Percentiles rank a stretch among this genome's conserved stretches.
These are phyloP conservation scores for Cranoglanis bouderius DNA, from an alignment of 2,113 vertebrate genomes.

Conservation along the genomic window DNA sequence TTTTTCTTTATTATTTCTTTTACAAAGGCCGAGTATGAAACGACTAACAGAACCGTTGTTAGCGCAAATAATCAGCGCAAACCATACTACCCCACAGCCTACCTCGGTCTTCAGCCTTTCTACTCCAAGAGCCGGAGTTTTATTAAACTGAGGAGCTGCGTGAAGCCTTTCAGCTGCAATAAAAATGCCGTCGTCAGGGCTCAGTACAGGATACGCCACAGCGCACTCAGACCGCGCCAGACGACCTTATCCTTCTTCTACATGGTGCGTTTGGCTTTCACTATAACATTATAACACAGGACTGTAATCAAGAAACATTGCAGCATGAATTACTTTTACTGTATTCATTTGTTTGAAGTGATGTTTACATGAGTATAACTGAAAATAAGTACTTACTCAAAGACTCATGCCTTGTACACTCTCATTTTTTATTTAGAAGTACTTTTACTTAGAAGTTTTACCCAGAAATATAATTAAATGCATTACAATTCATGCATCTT, in stretches of 20 bases:
- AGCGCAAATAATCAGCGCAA: fast-evolving
- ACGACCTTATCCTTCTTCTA: constrained; percentile 64
- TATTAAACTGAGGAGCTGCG: constrained; percentile 62
- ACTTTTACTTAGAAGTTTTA: background rate
- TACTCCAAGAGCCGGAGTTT: constrained; percentile 73
- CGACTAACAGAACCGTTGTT: fast-evolving
- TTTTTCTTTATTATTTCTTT: constrained; percentile 3
- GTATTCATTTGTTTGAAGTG: no score
- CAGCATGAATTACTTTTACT: background rate
- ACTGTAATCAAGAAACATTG: background rate
- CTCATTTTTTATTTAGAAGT: background rate
- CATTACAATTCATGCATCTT: background rate
- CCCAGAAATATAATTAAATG: background rate
- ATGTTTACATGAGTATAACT: background rate
- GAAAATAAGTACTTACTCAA: background rate
- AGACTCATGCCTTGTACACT: no score
- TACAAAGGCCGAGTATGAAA: constrained; percentile 53
- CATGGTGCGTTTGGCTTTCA: constrained; percentile 58
- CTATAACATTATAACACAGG: background rate
- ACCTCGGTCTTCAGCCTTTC: constrained; percentile 33
- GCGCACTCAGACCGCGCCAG: constrained; percentile 59
- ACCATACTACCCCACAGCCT: constrained; percentile 42
- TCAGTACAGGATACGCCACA: constrained; percentile 68
- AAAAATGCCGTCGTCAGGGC: constrained; percentile 49
- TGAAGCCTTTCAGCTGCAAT: constrained; percentile 55